Percentiles rank a stretch among this genome's conserved stretches.
Evolutionary conservation across 2,888 invertebrate genomes (phyloP).

Genomic region (Drosophila borborema): DNA sequence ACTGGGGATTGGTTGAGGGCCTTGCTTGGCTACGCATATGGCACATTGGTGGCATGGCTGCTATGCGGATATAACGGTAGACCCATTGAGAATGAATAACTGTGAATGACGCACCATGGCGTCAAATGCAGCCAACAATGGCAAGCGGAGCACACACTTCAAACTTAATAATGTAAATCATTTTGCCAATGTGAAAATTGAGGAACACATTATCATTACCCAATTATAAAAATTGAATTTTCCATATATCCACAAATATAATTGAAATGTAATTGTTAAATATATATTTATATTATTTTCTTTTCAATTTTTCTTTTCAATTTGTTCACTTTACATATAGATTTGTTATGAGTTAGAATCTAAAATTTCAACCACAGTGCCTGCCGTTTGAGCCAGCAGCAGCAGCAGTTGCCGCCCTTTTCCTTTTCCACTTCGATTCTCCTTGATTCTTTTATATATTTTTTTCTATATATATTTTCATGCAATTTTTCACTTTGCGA

Average conservation of each 20-base stretch:
- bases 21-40: conserved; percentile 46
- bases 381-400: conserved; percentile 31
- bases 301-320: not conserved
- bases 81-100: conserved; percentile 33
- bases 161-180: conserved; percentile 14
- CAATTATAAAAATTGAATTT: conserved; percentile 2
- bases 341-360: not conserved
- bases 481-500: conserved; percentile 78
- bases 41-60: conserved; percentile 20
- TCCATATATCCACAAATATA: not conserved
- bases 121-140: conserved; percentile 13
- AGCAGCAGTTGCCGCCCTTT: conserved; percentile 33
- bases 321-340: conserved; percentile 16
- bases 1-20: conserved; percentile 40
- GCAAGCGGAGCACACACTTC: not conserved
- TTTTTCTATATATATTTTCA: conserved; percentile 35
- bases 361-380: conserved; percentile 40
- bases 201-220: not conserved
- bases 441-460: conserved; percentile 45
- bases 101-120: conserved; percentile 40
- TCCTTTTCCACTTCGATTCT: conserved; percentile 46
- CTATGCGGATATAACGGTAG: conserved; percentile 50
- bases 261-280: not conserved
- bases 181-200: conserved; percentile 1
- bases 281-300: not conserved